Evolutionary conservation across 30 jellyfish, hydroid and myxozoan species (phyloP).

Genomic region (Turritopsis rubra): DNA sequence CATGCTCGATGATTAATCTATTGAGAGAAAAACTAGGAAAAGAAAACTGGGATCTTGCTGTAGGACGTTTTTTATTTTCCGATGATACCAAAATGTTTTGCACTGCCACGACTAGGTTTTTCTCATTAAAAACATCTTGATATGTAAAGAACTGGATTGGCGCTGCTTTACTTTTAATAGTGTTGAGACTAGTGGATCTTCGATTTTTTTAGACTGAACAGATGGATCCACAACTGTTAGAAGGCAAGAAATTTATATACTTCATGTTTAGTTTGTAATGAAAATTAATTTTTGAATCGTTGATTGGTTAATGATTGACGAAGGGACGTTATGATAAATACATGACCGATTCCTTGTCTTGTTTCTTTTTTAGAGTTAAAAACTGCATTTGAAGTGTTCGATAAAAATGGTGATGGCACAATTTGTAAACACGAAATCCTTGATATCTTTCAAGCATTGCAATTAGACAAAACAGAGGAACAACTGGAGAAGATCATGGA

Average conservation of each 20-base stretch:
- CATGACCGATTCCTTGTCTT: background rate
- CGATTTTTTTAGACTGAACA: too few relatives aligned
- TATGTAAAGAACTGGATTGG: background rate
- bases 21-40: too few relatives aligned
- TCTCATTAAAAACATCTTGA: too few relatives aligned
- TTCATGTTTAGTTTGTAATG: too few relatives aligned
- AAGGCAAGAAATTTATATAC: too few relatives aligned
- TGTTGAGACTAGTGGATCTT: too few relatives aligned
- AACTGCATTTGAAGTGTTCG: background rate
- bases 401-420: slow-evolving; percentile 5
- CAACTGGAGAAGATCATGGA: background rate
- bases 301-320: background rate
- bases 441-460: slow-evolving; percentile 8
- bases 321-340: background rate
- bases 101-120: too few relatives aligned
- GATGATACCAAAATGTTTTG: too few relatives aligned
- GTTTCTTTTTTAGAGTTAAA: slow-evolving; percentile 5
- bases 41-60: too few relatives aligned
- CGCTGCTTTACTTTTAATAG: too few relatives aligned
- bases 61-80: too few relatives aligned
- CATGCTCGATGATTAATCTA: background rate
- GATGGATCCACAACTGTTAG: background rate
- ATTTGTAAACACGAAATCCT: background rate
- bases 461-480: background rate
- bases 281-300: too few relatives aligned